Evolutionary conservation across 2,888 invertebrate species (phyloP).

Genomic region (Ryuthela nishihirai): DNA sequence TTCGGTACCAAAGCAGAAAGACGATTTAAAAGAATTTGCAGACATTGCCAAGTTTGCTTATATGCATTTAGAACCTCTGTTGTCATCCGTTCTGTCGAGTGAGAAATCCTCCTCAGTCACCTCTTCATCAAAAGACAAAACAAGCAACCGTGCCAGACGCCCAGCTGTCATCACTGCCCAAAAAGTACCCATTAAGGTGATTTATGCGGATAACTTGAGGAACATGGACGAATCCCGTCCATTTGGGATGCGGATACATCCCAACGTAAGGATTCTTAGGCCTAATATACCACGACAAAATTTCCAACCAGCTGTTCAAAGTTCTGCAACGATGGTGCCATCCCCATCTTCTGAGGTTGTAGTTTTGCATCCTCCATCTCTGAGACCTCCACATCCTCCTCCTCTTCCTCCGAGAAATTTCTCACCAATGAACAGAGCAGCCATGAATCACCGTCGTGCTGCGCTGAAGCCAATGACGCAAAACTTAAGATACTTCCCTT

Average conservation of each 20-base stretch:
- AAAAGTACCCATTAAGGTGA: slow-evolving; percentile 20
- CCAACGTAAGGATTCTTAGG: too few relatives aligned
- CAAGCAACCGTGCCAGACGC: not conserved
- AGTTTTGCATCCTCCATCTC: slow-evolving; percentile 16
- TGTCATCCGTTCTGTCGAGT: slow-evolving; percentile 4
- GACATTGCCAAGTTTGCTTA: slow-evolving; percentile 18
- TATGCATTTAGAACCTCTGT: slow-evolving; percentile 7
- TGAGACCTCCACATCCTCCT: slow-evolving; percentile 31
- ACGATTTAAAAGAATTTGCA: slow-evolving; percentile 9
- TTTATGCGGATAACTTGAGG: too few relatives aligned
- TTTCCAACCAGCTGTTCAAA: too few relatives aligned
- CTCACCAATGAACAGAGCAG: slow-evolving; percentile 1
- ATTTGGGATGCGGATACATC: too few relatives aligned
- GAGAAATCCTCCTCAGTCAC: slow-evolving; percentile 8
- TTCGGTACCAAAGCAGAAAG: too few relatives aligned
- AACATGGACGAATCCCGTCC: too few relatives aligned
- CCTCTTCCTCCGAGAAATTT: slow-evolving; percentile 10
- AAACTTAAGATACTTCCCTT: not conserved
- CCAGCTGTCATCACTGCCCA: slow-evolving; percentile 15
- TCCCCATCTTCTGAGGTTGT: not conserved
- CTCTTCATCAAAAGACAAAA: too few relatives aligned
- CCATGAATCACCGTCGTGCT: too few relatives aligned
- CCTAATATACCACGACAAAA: too few relatives aligned
- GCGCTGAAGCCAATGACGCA: not conserved
- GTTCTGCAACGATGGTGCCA: not conserved